A percentile compares a stretch with the other conserved stretches of the same genome.
phyloP scores from a whole-genome alignment of 2,888 invertebrate species.

The Cosmopolites sordidus region DNA sequence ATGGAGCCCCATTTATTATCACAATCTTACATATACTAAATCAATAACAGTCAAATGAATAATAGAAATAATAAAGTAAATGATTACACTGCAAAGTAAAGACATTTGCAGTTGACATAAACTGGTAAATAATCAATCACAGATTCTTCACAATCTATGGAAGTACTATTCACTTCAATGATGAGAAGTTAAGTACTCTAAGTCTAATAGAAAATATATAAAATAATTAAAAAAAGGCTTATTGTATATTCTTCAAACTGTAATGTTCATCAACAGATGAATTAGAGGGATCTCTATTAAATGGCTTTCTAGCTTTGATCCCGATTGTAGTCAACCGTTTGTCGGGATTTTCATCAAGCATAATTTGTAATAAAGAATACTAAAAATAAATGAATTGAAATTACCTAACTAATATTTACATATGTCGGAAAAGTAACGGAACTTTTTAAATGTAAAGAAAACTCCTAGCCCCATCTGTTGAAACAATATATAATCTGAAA shows the following conservation, averaged over 20 bases:
- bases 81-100: constrained; percentile 7
- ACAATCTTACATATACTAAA: constrained; percentile 19
- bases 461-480: too few relatives aligned
- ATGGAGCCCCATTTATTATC: constrained; percentile 19
- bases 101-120: constrained; percentile 4
- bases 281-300: constrained; percentile 40
- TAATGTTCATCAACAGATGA: constrained; percentile 27
- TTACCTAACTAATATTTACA: too few relatives aligned
- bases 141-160: neutral
- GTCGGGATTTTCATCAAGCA: constrained; percentile 71
- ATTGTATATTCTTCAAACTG: constrained; percentile 26
- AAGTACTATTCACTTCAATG: neutral
- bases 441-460: too few relatives aligned
- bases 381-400: constrained; percentile 45
- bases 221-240: constrained; percentile 3
- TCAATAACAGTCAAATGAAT: constrained; percentile 11
- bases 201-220: neutral
- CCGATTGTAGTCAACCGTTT: constrained; percentile 73
- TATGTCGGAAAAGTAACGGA: too few relatives aligned
- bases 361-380: constrained; percentile 68
- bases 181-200: neutral
- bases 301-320: constrained; percentile 60
- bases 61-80: constrained; percentile 1
- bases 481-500: too few relatives aligned
- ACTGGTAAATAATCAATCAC: constrained; percentile 1